Evolutionary conservation across 2,797 vertebrate species (phyloP).

Genomic region (Cyclura pinguis): DNA sequence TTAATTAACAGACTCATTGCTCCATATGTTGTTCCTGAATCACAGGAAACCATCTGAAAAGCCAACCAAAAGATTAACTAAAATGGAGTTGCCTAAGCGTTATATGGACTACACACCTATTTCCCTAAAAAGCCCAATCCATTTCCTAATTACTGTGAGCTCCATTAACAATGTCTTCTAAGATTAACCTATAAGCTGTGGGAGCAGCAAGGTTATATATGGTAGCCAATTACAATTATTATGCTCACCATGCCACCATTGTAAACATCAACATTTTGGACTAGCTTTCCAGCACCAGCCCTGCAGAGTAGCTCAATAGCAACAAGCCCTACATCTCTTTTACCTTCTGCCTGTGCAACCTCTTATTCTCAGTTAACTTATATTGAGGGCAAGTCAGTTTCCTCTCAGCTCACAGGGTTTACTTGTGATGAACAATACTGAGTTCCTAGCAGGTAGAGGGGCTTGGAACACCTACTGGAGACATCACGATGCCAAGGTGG

Average conservation of each 20-base stretch:
- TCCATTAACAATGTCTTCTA: not conserved
- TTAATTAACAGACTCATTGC: slow-evolving; percentile 47
- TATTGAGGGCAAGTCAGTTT: no score
- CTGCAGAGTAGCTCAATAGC: no score
- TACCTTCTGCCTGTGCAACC: no score
- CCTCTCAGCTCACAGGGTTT: no score
- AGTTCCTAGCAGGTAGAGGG: no score
- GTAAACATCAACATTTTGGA: not conserved
- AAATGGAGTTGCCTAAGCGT: slow-evolving; percentile 26
- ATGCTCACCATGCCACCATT: not conserved
- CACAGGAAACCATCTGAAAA: slow-evolving; percentile 30
- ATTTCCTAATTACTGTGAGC: not conserved
- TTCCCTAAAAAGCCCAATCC: not conserved
- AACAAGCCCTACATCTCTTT: no score
- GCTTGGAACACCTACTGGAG: no score
- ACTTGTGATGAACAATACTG: no score
- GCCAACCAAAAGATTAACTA: no score
- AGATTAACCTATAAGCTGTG: not conserved
- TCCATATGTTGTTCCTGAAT: slow-evolving; percentile 18
- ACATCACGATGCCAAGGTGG: no score
- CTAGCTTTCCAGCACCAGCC: no score
- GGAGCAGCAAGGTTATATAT: not conserved
- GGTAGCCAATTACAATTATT: not conserved
- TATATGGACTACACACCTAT: not conserved
- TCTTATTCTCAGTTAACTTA: no score